These are phyloP conservation scores for Andrena praecox DNA, from an alignment of 2,888 invertebrate genomes.

Conservation along the genomic window DNA sequence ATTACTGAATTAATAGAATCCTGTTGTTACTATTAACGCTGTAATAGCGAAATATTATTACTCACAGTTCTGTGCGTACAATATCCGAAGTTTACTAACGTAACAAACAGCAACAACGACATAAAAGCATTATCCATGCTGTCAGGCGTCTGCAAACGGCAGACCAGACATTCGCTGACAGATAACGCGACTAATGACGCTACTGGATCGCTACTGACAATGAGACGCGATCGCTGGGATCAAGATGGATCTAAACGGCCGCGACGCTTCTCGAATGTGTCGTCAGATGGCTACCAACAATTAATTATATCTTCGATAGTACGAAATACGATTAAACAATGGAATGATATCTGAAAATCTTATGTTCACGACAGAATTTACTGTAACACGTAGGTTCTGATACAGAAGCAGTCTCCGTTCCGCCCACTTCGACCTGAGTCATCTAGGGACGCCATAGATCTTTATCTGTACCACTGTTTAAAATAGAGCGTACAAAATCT, in stretches of 20 bases:
- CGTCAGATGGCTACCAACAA: background rate
- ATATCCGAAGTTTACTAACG: constrained; percentile 31
- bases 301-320: background rate
- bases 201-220: constrained; percentile 40
- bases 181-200: constrained; percentile 42
- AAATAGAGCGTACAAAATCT: too few relatives aligned
- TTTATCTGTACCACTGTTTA: too few relatives aligned
- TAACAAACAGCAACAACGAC: constrained; percentile 52
- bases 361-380: too few relatives aligned
- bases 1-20: constrained; percentile 4
- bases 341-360: too few relatives aligned
- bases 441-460: too few relatives aligned
- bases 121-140: constrained; percentile 63
- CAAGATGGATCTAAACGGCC: constrained; percentile 37
- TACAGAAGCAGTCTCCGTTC: too few relatives aligned
- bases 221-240: constrained; percentile 36
- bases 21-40: background rate
- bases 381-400: too few relatives aligned
- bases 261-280: constrained; percentile 13
- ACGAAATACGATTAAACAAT: background rate
- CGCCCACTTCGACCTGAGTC: too few relatives aligned
- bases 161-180: constrained; percentile 46
- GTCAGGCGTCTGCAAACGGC: constrained; percentile 38
- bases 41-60: constrained; percentile 1
- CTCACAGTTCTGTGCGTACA: constrained; percentile 63